Base-by-base conservation (phyloP, 2,888 invertebrate genomes). In the Steromphala cineraria region DNA sequence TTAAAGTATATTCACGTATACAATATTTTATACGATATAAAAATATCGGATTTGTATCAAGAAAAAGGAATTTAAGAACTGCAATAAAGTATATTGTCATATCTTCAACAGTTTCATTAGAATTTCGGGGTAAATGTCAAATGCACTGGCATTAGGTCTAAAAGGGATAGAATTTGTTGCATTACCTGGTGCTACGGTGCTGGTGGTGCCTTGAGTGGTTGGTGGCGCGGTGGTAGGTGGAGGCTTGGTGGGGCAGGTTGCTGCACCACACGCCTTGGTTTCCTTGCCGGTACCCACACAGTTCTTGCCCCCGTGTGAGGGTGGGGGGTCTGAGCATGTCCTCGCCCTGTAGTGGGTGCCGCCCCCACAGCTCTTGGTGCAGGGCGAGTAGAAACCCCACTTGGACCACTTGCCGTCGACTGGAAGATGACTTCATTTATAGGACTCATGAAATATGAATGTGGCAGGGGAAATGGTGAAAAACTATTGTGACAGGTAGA, bases 401-500 rank as follows among this genome's bases (percentile, higher is more conserved):
- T 80, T 82, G 40, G 85, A 87, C 90, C 90, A 90, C 28, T 85
- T 84, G 19, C 89, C 90, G 67, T 89, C 86, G 78, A 89, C 90
- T 90, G 82, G 46, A 62, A 81, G 21, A 36, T 13, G 46, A 1
- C 4, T 1, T 10, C 46, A 46, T 1, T 13, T 5, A 5, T 5
- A 13, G 5, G 1, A 46, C 13, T 10, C 46, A 46, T 46, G 36
- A 36, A 36, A 10, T 46, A 8, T 8, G 8, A 36, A 36, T 36
- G 8, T 36, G 36, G 36, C 36, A 5, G 36, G 3, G 3, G 36
- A 36, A 36, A 36, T n/a, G n/a, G 36, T 36, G 36, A 8, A 3
- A 36, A 5, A 36, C 8, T 36, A 36, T 36, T 3, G 36, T 36
- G 36, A 36, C n/a, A n/a, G n/a, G n/a, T n/a, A n/a, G n/a, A n/a